These are phyloP conservation scores for Calcarius lapponicus DNA, from an alignment of 2,797 vertebrate species.

Conservation along the genomic window DNA sequence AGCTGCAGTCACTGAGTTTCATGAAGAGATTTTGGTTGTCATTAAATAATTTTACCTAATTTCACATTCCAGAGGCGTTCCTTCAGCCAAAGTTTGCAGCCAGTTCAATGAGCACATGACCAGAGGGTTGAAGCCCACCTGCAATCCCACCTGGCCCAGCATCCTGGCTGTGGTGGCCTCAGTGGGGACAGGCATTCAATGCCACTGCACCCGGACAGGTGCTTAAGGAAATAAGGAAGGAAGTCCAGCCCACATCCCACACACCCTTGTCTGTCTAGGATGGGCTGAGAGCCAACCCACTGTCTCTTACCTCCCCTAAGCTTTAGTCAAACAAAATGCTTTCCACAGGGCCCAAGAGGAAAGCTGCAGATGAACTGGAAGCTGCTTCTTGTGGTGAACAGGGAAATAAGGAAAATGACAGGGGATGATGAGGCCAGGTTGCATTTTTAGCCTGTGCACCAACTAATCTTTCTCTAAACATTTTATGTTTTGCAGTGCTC, in stretches of 20 bases:
- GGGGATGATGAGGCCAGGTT: neutral
- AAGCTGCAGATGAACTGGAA: neutral
- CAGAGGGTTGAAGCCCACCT: neutral
- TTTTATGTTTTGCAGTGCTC: neutral
- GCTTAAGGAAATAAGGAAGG: neutral
- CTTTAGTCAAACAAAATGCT: neutral
- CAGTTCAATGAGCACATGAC: neutral
- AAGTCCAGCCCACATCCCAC: neutral
- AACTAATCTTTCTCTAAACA: neutral
- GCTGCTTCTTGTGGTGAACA: neutral
- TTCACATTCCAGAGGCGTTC: neutral
- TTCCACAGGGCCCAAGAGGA: neutral
- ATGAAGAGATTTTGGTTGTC: neutral
- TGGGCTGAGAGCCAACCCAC: neutral
- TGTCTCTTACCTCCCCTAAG: neutral
- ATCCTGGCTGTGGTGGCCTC: neutral
- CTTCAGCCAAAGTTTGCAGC: neutral
- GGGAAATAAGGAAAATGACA: neutral
- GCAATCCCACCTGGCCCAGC: neutral
- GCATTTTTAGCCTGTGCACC: neutral
- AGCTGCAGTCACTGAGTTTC: neutral
- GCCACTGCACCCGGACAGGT: neutral
- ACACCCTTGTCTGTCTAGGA: neutral
- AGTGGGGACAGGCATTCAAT: neutral
- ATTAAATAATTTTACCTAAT: neutral